phyloP scores from a whole-genome alignment of 2,113 vertebrate genomes.

The Calyptommatus sinebrachiatus region DNA sequence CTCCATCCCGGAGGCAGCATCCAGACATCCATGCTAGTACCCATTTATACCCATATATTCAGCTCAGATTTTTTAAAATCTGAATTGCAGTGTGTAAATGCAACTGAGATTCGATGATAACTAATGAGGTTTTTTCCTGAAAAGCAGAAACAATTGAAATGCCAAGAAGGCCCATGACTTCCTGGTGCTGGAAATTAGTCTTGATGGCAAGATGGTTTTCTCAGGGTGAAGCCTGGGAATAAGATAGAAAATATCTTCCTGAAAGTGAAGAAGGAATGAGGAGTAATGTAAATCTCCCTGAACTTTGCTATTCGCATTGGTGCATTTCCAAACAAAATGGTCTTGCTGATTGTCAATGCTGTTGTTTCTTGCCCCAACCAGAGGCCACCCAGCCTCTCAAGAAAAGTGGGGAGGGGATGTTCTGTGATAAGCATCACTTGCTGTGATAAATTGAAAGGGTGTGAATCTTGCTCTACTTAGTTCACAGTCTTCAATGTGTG shows the following conservation, averaged over 20 bases:
- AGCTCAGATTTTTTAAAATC: no score
- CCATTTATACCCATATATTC: no score
- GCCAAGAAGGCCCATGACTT: neutral
- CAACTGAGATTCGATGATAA: no score
- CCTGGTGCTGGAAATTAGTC: neutral
- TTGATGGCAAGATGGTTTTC: neutral
- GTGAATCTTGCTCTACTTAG: neutral
- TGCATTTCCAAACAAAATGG: neutral
- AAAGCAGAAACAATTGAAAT: neutral
- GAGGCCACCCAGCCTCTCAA: neutral
- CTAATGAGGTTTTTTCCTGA: no score
- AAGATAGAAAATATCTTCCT: fast-evolving
- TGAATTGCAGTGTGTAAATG: no score
- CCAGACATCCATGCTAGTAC: no score
- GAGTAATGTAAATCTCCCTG: neutral
- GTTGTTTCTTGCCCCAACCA: neutral
- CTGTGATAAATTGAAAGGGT: neutral
- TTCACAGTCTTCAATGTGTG: neutral
- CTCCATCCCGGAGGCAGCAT: no score
- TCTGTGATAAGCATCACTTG: fast-evolving
- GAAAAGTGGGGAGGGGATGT: neutral
- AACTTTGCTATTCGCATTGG: neutral
- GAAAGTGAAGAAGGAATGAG: neutral
- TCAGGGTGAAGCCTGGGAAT: no score
- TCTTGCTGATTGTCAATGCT: neutral